These are phyloP conservation scores for Herpetotheres cachinnans DNA, from an alignment of 2,113 vertebrate genomes.

Conservation along the genomic window DNA sequence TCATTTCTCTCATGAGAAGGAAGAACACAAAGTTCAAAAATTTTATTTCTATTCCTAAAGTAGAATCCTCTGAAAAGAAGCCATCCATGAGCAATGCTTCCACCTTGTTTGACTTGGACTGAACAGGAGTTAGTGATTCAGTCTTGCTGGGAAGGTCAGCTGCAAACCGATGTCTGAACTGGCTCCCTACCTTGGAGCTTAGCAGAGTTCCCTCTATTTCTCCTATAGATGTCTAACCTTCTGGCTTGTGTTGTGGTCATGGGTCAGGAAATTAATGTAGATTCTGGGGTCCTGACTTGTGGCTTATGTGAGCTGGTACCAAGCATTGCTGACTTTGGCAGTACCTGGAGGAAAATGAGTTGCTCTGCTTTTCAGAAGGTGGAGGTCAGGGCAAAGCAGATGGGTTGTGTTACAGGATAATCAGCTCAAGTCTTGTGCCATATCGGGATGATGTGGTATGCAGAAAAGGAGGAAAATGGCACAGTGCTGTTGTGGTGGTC, in stretches of 20 bases:
- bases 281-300: not conserved
- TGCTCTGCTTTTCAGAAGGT: not conserved
- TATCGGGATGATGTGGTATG: rapidly evolving
- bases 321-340: not conserved
- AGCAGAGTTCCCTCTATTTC: not conserved
- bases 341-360: not conserved
- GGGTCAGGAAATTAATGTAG: not conserved
- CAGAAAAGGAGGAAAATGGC: not conserved
- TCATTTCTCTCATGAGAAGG: not conserved
- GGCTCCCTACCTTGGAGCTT: not conserved
- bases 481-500: not conserved
- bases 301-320: not conserved
- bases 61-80: not conserved
- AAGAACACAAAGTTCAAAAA: not conserved
- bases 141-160: not conserved
- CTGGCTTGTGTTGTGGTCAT: not conserved
- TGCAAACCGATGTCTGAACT: not conserved
- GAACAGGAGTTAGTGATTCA: not conserved
- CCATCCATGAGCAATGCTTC: not conserved
- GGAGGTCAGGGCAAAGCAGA: not conserved
- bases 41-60: not conserved
- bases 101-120: not conserved
- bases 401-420: not conserved
- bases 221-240: not conserved
- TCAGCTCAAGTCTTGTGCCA: not conserved